These are phyloP conservation scores for Hypotaenidia okinawae DNA, from an alignment of 2,797 vertebrate genomes.

Conservation along the genomic window DNA sequence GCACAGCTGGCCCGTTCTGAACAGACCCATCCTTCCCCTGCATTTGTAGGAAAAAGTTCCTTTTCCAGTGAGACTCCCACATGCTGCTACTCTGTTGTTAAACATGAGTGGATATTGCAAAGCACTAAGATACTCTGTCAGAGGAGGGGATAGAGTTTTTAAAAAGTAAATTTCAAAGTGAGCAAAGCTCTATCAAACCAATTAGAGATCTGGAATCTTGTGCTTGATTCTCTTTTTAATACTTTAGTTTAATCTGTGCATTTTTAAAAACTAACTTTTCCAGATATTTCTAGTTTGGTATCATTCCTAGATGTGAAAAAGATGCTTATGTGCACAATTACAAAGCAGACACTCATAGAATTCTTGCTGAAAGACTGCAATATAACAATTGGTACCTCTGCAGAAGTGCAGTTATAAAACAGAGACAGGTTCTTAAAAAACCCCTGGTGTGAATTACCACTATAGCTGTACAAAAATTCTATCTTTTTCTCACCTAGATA, in stretches of 20 bases:
- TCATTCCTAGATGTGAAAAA: background rate
- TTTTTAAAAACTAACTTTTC: background rate
- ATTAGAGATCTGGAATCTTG: background rate
- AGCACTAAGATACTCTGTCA: background rate
- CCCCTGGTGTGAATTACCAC: background rate
- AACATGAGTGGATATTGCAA: background rate
- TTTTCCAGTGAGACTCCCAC: background rate
- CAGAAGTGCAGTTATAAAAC: conserved; percentile 1
- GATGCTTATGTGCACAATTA: background rate
- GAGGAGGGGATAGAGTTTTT: background rate
- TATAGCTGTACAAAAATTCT: background rate
- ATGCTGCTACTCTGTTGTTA: conserved; percentile 4
- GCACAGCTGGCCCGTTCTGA: background rate
- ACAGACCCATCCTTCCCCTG: background rate
- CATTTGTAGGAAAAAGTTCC: background rate
- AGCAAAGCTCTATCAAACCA: background rate
- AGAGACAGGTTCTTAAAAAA: background rate
- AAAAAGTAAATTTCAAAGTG: background rate
- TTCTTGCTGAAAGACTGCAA: conserved; percentile 2
- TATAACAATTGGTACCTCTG: background rate
- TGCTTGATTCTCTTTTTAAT: background rate
- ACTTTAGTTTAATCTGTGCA: background rate
- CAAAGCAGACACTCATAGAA: conserved; percentile 11
- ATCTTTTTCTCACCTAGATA: background rate
- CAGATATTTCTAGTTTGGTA: background rate